Evolutionary conservation across 2,797 vertebrate species (phyloP).

Genomic region (Emydoidea blandingii): DNA sequence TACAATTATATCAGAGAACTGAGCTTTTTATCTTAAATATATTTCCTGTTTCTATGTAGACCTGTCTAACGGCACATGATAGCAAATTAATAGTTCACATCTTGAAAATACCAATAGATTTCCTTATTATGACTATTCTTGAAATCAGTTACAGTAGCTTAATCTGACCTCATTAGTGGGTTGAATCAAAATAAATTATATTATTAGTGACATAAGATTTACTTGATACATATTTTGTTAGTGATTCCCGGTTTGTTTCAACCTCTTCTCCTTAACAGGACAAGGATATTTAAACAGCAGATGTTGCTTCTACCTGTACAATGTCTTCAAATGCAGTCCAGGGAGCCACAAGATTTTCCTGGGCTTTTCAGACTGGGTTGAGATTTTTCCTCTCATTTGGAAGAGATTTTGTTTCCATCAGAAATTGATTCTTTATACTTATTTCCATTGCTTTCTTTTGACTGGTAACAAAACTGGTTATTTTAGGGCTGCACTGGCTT

Average conservation of each 20-base stretch:
- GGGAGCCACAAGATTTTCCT: too few species aligned
- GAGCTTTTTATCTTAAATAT: not conserved
- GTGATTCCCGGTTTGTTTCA: not conserved
- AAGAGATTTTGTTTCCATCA: not conserved
- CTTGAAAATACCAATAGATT: not conserved
- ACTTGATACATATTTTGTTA: not conserved
- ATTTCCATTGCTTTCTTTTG: not conserved
- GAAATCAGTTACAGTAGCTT: not conserved
- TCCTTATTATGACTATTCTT: slow-evolving; percentile 24
- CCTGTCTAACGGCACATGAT: not conserved
- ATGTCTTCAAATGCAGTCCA: too few species aligned
- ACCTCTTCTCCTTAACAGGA: not conserved
- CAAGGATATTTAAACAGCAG: not conserved
- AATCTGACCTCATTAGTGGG: not conserved
- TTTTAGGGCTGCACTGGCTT: too few species aligned
- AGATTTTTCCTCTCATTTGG: not conserved
- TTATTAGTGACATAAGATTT: not conserved
- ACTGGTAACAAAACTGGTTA: not conserved
- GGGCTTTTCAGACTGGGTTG: not conserved
- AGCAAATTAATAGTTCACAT: not conserved
- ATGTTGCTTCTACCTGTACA: not conserved
- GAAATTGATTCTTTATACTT: not conserved
- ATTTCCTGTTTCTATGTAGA: not conserved
- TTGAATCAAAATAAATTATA: not conserved
- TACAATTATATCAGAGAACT: not conserved